Conservation (phyloP, 2,888 invertebrate species). For the Altica lythri region DNA sequence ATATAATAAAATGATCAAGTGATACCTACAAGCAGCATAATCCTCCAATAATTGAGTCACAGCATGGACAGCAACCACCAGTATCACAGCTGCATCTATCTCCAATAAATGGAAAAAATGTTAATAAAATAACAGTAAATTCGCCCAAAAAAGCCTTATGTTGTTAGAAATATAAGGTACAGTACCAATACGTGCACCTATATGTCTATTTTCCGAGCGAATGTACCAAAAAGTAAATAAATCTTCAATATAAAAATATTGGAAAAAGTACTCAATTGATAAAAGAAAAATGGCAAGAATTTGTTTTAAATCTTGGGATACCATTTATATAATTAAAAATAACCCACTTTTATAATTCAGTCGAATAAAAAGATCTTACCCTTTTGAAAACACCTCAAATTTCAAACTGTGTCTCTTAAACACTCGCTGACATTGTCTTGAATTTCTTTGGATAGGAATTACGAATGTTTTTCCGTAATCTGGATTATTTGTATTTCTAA, state of each 20-base stretch:
- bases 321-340: no score
- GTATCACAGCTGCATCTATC: slow-evolving; percentile 21
- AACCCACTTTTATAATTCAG: background rate
- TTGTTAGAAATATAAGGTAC: no score
- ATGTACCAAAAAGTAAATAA: no score
- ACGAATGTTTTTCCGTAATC: slow-evolving; percentile 82
- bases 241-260: no score
- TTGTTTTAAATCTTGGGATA: slow-evolving; percentile 6
- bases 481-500: slow-evolving; percentile 87
- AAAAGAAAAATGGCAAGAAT: slow-evolving; percentile 18
- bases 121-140: slow-evolving; percentile 7
- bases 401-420: slow-evolving; percentile 90
- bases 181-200: no score
- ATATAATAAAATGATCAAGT: slow-evolving; percentile 7
- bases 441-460: slow-evolving; percentile 77
- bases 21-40: slow-evolving; percentile 22
- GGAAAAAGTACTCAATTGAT: no score
- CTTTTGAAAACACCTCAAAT: slow-evolving; percentile 89
- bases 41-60: slow-evolving; percentile 19
- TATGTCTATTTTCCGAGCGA: no score
- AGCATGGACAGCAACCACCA: slow-evolving; percentile 17
- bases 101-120: slow-evolving; percentile 18
- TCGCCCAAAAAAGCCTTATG: no score
- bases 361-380: slow-evolving; percentile 65
- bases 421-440: slow-evolving; percentile 79